Base-by-base conservation (phyloP, 1,140 invertebrate species). In the Epicauta chinensis region DNA sequence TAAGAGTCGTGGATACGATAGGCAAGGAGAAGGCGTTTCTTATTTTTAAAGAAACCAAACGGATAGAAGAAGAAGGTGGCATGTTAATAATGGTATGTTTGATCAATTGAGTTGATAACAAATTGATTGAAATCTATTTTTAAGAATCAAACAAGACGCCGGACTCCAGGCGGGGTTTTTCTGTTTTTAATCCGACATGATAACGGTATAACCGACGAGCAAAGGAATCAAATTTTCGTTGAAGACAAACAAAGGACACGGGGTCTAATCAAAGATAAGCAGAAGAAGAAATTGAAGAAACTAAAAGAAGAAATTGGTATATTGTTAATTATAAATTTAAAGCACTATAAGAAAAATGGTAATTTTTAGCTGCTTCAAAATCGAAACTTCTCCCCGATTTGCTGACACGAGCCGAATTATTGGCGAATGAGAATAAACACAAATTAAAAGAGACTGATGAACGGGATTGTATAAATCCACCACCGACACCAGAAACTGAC, bases 161-260 rank as follows among this genome's bases (percentile, higher is more conserved):
- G 90, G 63, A 92, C 89, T 14, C 81, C 89, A 0, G 90, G 90
- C 3, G 90, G 90, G 36, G 80, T 92, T 51, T 93, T 84, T 69
- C 75, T 93, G 7, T 87, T 84, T 66, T 72, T 93, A 11, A 66
- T 93, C 14, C 90, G 91, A 73, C 77, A 81, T 61, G 82, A 91
- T 62, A 73, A 81, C 40, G 75, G 81, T 51, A 75, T 90, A 31
- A 81, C 82, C 0, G 77, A 79, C 58, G 79, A 81, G 52, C 79
- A 85, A 70, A 76, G 81, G 59, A 78, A 80, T 54, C 71, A 81
- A 63, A 87, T 91, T 62, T 91, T 91, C 73, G 73, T 70, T 12
- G 80, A 84, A 50, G 84, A 87, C 46, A 75, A 75, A 32, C 77
- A 79, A 51, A 76, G 79, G 32, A 67, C 67, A 5, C 73, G 67